Evolutionary conservation across 2,797 vertebrate genomes (phyloP).

Genomic region (Chaunax sp.): DNA sequence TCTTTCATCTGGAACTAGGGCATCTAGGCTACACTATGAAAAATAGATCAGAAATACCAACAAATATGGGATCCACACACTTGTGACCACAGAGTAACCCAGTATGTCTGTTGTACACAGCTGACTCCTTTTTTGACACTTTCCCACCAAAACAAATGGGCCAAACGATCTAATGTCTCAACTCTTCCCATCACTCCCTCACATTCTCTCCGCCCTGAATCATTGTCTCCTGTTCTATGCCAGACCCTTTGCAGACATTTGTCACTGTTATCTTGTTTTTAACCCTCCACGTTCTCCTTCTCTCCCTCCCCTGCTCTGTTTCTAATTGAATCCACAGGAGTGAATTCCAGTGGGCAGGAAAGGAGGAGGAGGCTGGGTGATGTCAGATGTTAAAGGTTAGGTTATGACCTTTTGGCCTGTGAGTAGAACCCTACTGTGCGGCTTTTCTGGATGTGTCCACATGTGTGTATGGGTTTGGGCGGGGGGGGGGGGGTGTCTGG

Average conservation of each 20-base stretch:
- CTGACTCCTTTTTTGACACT: conserved; percentile 21
- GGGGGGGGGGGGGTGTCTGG: background rate
- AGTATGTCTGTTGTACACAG: conserved; percentile 16
- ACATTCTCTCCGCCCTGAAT: background rate
- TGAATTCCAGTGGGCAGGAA: conserved; percentile 70
- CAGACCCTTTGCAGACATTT: conserved; percentile 50
- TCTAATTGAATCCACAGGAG: conserved; percentile 77
- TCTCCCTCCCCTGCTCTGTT: conserved; percentile 45
- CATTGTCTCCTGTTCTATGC: conserved; percentile 34
- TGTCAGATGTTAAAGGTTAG: conserved; percentile 72
- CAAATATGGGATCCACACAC: background rate
- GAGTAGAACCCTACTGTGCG: conserved; percentile 69
- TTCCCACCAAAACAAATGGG: conserved; percentile 21
- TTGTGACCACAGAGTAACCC: background rate
- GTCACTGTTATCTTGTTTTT: conserved; percentile 65
- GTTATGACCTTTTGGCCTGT: conserved; percentile 62
- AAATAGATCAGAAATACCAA: background rate
- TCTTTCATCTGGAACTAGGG: background rate
- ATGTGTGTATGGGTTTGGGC: conserved; percentile 14
- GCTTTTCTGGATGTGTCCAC: conserved; percentile 38
- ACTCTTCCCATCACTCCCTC: conserved; percentile 10
- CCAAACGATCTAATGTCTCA: conserved; percentile 10
- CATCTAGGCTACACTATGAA: background rate
- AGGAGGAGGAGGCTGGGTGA: conserved; percentile 27
- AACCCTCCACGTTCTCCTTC: conserved; percentile 19